Evolutionary conservation across 2,113 vertebrate genomes (phyloP).

Genomic region (Perca schrenkii): DNA sequence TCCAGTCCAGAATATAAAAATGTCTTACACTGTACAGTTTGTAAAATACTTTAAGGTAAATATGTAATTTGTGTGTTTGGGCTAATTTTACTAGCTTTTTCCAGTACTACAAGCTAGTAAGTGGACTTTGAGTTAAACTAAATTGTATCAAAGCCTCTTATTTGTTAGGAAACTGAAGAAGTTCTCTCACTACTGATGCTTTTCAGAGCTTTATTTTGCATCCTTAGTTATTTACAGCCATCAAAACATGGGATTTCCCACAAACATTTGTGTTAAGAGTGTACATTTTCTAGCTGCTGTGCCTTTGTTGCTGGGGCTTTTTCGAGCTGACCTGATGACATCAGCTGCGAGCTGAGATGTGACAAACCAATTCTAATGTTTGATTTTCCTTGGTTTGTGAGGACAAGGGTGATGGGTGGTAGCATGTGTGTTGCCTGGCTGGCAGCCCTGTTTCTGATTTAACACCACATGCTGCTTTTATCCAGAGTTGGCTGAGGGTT

Average conservation of each 20-base stretch:
- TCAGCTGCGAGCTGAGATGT: not conserved
- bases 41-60: not conserved
- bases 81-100: not conserved
- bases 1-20: not conserved
- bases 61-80: not conserved
- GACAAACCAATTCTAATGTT: not conserved
- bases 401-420: not conserved
- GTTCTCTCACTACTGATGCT: not conserved
- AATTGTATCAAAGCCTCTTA: not conserved
- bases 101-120: not conserved
- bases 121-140: no score
- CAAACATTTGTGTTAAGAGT: not conserved
- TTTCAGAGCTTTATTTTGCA: not conserved
- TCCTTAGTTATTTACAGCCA: not conserved
- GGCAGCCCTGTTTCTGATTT: not conserved
- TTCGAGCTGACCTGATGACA: not conserved
- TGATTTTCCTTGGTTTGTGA: not conserved
- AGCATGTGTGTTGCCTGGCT: not conserved
- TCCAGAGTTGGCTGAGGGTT: not conserved
- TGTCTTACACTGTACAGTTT: no score
- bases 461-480: not conserved
- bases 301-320: slow-evolving; percentile 6
- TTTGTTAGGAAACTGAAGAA: not conserved
- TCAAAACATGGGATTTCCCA: not conserved
- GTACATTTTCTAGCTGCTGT: not conserved